Conservation (phyloP, 2,797 vertebrate species). For the Diplodus puntazzo region DNA sequence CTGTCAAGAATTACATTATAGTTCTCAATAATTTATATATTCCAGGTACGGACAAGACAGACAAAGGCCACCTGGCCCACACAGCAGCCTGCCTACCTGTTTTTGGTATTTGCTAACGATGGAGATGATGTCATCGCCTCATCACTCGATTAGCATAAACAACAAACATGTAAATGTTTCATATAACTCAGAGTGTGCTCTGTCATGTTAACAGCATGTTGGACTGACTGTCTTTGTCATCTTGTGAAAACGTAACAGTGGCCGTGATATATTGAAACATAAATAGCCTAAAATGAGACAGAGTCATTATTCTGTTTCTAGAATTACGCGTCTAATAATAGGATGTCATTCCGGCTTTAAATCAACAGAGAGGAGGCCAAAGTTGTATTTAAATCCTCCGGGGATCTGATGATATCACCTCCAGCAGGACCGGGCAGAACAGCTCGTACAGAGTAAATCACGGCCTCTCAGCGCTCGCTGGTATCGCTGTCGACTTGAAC, state of each 20-base stretch:
- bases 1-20: too few species aligned
- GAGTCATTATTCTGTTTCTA: not conserved
- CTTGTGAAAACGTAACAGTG: not conserved
- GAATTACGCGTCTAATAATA: slow-evolving; percentile 3
- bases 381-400: too few species aligned
- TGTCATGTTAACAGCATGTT: not conserved
- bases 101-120: too few species aligned
- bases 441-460: slow-evolving; percentile 6
- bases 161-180: not conserved
- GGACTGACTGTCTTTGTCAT: not conserved
- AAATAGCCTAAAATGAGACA: not conserved
- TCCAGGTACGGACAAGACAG: too few species aligned
- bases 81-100: too few species aligned
- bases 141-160: not conserved
- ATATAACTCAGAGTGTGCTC: not conserved
- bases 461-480: slow-evolving; percentile 2
- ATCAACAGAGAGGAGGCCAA: not conserved
- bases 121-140: too few species aligned
- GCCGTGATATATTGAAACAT: not conserved
- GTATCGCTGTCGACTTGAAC: not conserved
- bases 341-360: not conserved
- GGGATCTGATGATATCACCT: slow-evolving; percentile 4
- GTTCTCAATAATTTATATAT: too few species aligned
- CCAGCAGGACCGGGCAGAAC: not conserved
- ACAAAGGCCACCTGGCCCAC: too few species aligned